Base-by-base conservation (phyloP, 2,113 vertebrate species). In the Odontophorus gujanensis region DNA sequence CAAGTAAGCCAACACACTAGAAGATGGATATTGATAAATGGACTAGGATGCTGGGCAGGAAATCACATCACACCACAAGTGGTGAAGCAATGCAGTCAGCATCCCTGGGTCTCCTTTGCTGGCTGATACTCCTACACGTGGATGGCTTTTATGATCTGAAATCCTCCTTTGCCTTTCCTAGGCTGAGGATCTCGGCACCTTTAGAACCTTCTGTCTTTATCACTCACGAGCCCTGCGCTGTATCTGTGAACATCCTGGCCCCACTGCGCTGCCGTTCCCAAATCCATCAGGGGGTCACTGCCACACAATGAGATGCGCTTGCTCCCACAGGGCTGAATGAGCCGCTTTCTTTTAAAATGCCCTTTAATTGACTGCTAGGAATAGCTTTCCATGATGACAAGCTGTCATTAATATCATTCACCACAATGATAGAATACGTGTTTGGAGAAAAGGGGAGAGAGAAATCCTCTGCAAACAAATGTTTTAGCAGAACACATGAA, bases 371-470 rank as follows among this genome's bases (percentile, higher is more conserved):
- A 96, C 87, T 91, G 87, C 93, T 71, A 74, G 84, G 92, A 95
- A 79, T 72, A 94, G 92, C 87, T 96, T 94, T 89, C 81, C 73
- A n/a, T 85, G 91, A 93, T 93, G 93, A 90, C 95, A 96, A 84
- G 89, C 87, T 96, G 93, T 95, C 96, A 95, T 95, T 91, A 92
- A 87, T 94, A 95, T 96, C 91, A 91, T 85, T 96, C 96, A 95
- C 63, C 32, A 80, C 69, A 89, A 86, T 73, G 87, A 86, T 82
- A 77, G 89, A 30, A 36, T 58, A 58, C 84, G 78, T 86, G 62
- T 90, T 95, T 77, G 55, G 92, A 92, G 73, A 71, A 48, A 89
- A 92, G 84, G 69, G 42, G 66, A 92, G 87, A 87, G 90, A 95
- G 67, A 95, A 83, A 95, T 74, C 92, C 87, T 94, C 84, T 91